Evolutionary conservation across 2,888 invertebrate species (phyloP).

Genomic region (Folsomia candida): DNA sequence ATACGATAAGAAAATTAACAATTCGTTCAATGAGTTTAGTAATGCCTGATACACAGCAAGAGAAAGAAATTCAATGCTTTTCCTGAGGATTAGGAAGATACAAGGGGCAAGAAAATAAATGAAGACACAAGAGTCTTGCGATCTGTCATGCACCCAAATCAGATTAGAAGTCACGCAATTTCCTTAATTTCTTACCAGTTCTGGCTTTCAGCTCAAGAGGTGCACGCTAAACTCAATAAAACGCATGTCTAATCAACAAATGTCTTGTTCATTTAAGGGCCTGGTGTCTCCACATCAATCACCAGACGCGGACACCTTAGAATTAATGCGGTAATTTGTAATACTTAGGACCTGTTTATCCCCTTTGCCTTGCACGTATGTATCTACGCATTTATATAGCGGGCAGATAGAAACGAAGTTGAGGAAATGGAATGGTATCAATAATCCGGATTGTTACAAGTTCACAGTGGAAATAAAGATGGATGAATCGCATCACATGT

Average conservation of each 20-base stretch:
- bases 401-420: neutral
- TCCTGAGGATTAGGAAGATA: neutral
- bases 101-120: neutral
- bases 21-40: too few species aligned
- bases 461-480: neutral
- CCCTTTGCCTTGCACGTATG: too few species aligned
- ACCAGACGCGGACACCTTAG: neutral
- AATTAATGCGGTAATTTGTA: slow-evolving; percentile 15
- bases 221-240: neutral
- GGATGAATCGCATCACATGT: too few species aligned
- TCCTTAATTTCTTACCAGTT: too few species aligned
- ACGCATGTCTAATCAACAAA: neutral
- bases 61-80: neutral
- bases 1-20: too few species aligned
- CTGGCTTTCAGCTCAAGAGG: neutral
- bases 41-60: too few species aligned
- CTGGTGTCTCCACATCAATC: neutral
- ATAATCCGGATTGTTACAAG: neutral
- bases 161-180: neutral
- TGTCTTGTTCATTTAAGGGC: neutral
- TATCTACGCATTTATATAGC: too few species aligned
- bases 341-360: slow-evolving; percentile 1
- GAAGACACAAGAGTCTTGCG: neutral
- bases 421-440: neutral
- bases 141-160: neutral